Percentiles rank a stretch among this genome's conserved stretches.
Conservation (phyloP, 1,140 invertebrate genomes). For the Brachionus sp. region DNA sequence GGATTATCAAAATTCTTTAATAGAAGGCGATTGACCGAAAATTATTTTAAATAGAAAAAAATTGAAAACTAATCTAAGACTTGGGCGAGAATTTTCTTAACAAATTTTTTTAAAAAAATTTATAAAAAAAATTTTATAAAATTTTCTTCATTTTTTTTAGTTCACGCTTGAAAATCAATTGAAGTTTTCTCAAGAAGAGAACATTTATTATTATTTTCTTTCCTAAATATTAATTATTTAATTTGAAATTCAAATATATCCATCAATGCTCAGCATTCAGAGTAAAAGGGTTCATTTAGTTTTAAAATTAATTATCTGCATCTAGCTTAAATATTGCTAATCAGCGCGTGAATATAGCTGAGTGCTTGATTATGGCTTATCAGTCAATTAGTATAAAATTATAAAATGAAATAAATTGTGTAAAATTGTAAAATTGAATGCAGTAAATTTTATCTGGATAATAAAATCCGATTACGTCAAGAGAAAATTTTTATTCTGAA, state of each 20-base stretch:
- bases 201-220: background rate
- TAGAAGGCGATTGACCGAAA: too few relatives aligned
- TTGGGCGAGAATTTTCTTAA: too few relatives aligned
- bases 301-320: background rate
- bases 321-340: background rate
- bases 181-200: too few relatives aligned
- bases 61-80: too few relatives aligned
- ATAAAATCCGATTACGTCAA: background rate
- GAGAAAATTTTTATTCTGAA: background rate
- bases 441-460: background rate
- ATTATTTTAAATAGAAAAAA: too few relatives aligned
- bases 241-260: background rate
- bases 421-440: background rate
- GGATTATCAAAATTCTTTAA: too few relatives aligned
- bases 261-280: background rate
- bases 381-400: background rate
- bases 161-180: too few relatives aligned
- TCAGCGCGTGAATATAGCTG: background rate
- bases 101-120: too few relatives aligned
- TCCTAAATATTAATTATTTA: background rate
- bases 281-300: background rate
- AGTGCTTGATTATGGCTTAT: background rate
- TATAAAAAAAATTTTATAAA: too few relatives aligned
- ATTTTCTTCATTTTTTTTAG: too few relatives aligned
- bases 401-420: background rate